Evolutionary conservation across 2,888 invertebrate species (phyloP), one percentile per base, ranked within the genome.

Genomic region (Patella depressa): DNA sequence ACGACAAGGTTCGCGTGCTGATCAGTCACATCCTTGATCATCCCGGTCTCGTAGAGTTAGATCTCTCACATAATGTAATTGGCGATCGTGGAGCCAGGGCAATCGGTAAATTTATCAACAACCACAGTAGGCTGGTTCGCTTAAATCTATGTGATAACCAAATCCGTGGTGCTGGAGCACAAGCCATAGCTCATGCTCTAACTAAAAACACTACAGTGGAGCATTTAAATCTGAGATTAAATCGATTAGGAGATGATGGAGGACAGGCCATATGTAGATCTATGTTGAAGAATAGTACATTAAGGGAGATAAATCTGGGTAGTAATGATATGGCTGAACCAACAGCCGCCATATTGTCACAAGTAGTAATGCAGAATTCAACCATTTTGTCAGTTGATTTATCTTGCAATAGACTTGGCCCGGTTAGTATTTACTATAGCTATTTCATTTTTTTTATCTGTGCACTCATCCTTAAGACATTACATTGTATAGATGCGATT

Each of bases 61-160:
- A 92, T 79, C 82, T 92, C 24, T 91, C 91, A 7, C 91, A 91
- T 82, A 92, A 92, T 84, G 79, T 87, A 55, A 91, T 92, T 73
- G 85, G 90, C 53, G 91, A 92, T 81, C 82, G 91, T 11, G 92
- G 92, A 14, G 91, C 91, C 17, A 82, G 91, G 72, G 92, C 91
- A n/a, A 85, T 92, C 45, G 92, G 91, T 57, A 92, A 91, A 83
- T 89, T 92, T 81, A 83, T 92, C 70, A 91, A 91, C 83, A 91
- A 90, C 78, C 88, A 87, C 87, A 90, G 90, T 77, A 85, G 88
- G 80, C 86, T 92, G 24, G 87, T 87, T 29, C 87, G 83, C 57
- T 81, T 90, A 53, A 89, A 88, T 79, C 82, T 90, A 55, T 87
- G 88, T 80, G 89, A 92, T 84, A 92, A 92, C 82, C 87, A 88